A percentile compares a stretch with the other conserved stretches of the same genome.
phyloP scores from a whole-genome alignment of 1,140 invertebrate genomes.

The Globodera ellingtonae region DNA sequence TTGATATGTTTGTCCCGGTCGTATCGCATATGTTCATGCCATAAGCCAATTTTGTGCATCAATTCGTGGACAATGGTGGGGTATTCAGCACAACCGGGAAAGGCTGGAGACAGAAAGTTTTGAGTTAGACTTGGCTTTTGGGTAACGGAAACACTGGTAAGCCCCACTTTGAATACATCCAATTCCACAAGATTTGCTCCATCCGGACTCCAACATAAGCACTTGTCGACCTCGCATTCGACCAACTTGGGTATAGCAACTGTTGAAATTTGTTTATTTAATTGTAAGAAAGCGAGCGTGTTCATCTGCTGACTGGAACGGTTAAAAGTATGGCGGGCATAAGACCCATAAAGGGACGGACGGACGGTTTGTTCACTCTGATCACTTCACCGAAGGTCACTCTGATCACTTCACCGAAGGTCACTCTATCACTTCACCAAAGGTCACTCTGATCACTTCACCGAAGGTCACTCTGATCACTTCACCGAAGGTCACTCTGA shows the following conservation, averaged over 20 bases:
- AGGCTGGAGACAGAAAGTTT: background rate
- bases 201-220: constrained; percentile 39
- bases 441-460: too few species aligned
- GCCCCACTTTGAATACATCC: constrained; percentile 16
- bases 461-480: too few species aligned
- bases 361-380: too few species aligned
- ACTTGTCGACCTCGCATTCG: constrained; percentile 36
- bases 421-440: too few species aligned
- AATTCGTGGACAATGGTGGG: constrained; percentile 49
- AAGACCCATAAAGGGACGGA: too few species aligned
- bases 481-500: too few species aligned
- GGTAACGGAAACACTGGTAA: background rate
- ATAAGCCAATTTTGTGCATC: constrained; percentile 36
- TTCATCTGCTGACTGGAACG: too few species aligned
- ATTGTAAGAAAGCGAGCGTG: too few species aligned
- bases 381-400: too few species aligned
- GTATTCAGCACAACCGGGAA: constrained; percentile 43
- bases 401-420: too few species aligned
- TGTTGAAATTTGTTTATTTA: background rate
- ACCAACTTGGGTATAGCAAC: constrained; percentile 45
- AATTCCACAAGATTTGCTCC: constrained; percentile 17
- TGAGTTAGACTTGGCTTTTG: background rate
- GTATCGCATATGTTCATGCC: constrained; percentile 57
- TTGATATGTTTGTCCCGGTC: constrained; percentile 62
- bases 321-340: too few species aligned